phyloP scores from a whole-genome alignment of 2,113 vertebrate genomes.

The Mustela lutreola region DNA sequence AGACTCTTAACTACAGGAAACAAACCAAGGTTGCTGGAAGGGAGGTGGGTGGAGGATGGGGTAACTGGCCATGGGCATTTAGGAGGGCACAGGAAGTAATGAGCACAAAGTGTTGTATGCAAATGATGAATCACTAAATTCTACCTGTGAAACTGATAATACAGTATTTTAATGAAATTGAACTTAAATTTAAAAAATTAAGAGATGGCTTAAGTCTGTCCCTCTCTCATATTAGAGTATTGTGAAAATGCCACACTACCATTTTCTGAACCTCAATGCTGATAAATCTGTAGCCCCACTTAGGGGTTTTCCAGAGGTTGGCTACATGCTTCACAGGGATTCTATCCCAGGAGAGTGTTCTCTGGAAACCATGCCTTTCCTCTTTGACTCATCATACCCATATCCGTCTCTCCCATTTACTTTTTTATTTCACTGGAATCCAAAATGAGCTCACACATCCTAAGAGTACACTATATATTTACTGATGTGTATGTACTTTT shows the following conservation, averaged over 20 bases:
- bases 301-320: neutral
- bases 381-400: neutral
- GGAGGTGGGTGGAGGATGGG: neutral
- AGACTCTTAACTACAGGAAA: neutral
- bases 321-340: conserved; percentile 13
- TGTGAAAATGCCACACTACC: neutral
- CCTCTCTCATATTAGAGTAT: neutral
- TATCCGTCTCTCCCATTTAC: neutral
- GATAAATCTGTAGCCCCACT: neutral
- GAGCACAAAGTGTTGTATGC: neutral
- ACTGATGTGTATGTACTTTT: neutral
- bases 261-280: neutral
- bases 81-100: neutral
- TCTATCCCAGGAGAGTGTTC: neutral
- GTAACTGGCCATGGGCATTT: neutral
- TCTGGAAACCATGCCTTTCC: neutral
- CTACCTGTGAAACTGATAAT: neutral
- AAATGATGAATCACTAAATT: neutral
- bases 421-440: conserved; percentile 29
- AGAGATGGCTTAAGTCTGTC: neutral
- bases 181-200: neutral
- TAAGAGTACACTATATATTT: conserved; percentile 2
- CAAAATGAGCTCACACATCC: neutral
- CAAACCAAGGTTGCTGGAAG: neutral
- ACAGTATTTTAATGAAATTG: neutral